phyloP scores from a whole-genome alignment of 2,888 invertebrate genomes.

The Lepidocyrtinus sp. region DNA sequence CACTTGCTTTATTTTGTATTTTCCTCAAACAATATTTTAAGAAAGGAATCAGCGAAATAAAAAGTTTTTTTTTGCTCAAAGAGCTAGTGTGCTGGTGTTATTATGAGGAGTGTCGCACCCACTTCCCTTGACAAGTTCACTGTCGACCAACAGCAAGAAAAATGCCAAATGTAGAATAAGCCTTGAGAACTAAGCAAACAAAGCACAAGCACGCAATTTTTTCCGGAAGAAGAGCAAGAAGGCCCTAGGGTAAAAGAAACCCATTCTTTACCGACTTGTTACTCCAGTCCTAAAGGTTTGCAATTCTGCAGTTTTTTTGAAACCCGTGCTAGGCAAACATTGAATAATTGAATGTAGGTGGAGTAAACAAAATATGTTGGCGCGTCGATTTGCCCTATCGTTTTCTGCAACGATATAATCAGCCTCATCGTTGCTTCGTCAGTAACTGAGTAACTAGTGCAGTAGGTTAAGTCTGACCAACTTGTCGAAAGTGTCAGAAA shows the following conservation, averaged over 20 bases:
- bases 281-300: background rate
- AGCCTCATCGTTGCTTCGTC: background rate
- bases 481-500: background rate
- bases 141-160: conserved; percentile 28
- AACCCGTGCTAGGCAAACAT: background rate
- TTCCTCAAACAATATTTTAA: too few species aligned
- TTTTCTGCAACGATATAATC: background rate
- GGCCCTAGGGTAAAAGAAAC: background rate
- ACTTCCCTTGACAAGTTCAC: conserved; percentile 33
- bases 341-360: conserved; percentile 10
- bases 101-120: conserved; percentile 16
- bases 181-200: too few species aligned
- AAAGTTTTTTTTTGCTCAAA: background rate
- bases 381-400: too few species aligned
- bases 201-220: background rate
- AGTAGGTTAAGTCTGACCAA: background rate
- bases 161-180: background rate
- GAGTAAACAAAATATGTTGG: too few species aligned
- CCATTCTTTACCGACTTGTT: background rate
- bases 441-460: conserved; percentile 5
- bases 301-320: conserved; percentile 12
- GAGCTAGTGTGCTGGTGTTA: background rate
- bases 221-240: background rate
- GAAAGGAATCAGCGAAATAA: background rate
- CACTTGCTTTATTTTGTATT: background rate